phyloP scores from a whole-genome alignment of 1,140 invertebrate species.

The Drosophila biarmipes region DNA sequence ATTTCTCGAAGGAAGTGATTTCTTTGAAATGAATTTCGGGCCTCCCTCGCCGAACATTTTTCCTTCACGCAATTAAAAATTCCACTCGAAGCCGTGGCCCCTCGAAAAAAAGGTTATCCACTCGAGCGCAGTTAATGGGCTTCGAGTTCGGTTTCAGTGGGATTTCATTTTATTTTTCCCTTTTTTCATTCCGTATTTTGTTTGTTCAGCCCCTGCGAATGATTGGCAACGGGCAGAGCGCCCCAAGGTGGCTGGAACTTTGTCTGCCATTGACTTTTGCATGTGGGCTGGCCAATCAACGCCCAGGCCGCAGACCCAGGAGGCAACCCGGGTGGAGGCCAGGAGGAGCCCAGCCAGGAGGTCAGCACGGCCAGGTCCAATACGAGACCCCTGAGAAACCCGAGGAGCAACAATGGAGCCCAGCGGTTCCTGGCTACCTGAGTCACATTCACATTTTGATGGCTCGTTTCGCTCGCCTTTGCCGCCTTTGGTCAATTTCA shows the following conservation, averaged over 20 bases:
- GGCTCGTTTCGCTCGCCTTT: constrained; percentile 50
- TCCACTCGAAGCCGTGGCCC: constrained; percentile 27
- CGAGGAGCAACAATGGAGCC: constrained; percentile 4
- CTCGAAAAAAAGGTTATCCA: constrained; percentile 53
- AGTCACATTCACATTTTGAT: constrained; percentile 68
- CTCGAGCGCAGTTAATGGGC: constrained; percentile 77
- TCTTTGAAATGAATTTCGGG: constrained; percentile 52
- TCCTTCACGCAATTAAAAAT: constrained; percentile 56
- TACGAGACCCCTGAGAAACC: constrained; percentile 41
- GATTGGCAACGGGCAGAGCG: constrained; percentile 55
- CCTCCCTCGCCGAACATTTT: constrained; percentile 14
- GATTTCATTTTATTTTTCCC: constrained; percentile 39
- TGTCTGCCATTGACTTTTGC: constrained; percentile 64
- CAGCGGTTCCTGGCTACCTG: constrained; percentile 23
- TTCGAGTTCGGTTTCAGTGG: constrained; percentile 62
- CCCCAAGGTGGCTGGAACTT: constrained; percentile 45
- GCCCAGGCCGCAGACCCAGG: constrained; percentile 10
- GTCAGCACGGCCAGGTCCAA: constrained; percentile 11
- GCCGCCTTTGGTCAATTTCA: constrained; percentile 75
- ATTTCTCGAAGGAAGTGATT: constrained; percentile 52
- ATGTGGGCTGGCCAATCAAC: constrained; percentile 60
- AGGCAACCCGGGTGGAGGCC: not conserved
- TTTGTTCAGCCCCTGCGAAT: constrained; percentile 51
- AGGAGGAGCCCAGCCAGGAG: constrained; percentile 25
- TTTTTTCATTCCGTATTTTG: constrained; percentile 16